phyloP scores from a whole-genome alignment of 2,113 vertebrate species.

The Fulica atra region DNA sequence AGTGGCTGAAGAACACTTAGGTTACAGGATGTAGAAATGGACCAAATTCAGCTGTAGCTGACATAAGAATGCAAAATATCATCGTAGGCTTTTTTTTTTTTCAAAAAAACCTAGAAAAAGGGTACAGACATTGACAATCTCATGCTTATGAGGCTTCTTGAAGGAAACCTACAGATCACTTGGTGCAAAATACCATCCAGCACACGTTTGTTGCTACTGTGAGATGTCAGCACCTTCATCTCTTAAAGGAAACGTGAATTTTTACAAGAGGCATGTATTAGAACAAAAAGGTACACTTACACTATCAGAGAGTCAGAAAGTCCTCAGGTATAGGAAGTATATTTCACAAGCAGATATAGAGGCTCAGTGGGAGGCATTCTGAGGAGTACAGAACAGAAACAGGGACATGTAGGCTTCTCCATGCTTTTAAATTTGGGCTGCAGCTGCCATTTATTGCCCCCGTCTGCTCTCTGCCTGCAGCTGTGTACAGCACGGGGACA shows the following conservation, averaged over 20 bases:
- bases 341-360: not conserved
- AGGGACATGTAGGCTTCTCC: not conserved
- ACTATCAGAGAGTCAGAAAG: not conserved
- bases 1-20: not conserved
- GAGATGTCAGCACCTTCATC: not conserved
- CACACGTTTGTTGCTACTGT: rapidly evolving
- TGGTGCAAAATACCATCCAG: not conserved
- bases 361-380: not conserved
- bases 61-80: not conserved
- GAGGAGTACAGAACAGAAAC: not conserved
- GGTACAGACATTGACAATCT: not conserved
- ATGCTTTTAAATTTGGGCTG: not conserved
- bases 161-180: not conserved
- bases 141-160: not conserved
- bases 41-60: not conserved
- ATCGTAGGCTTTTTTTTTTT: not conserved
- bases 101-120: not conserved
- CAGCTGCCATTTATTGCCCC: not conserved
- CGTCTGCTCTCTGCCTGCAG: not conserved
- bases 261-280: not conserved
- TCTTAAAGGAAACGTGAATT: not conserved
- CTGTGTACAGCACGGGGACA: not conserved
- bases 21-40: not conserved
- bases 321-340: not conserved
- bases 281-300: not conserved